Base-by-base conservation (phyloP, 2,888 invertebrate species). In the Orthonychiurus folsomi region DNA sequence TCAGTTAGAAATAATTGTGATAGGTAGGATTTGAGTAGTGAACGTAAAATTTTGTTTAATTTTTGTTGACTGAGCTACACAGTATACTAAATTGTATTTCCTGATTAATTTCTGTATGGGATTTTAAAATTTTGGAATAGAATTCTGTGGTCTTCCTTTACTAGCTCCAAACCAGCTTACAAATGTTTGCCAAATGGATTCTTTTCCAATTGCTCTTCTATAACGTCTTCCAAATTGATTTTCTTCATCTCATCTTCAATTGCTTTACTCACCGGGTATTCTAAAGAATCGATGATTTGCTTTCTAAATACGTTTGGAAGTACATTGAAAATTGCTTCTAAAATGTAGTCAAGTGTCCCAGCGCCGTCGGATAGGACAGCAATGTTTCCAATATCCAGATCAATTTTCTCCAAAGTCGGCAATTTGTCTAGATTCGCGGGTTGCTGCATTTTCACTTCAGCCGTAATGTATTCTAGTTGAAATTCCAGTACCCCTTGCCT, bases 281-380 rank as follows among this genome's bases (percentile, higher is more conserved):
- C 90, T 50, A 91, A 76, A 0, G 89, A 88, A 74, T 89, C 88
- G 84, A 90, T 87, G 64, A 92, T 89, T 78, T 91, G 90, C 75
- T 89, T 89, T 61, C 93, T 82, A 65, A 93, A 78, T 55, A 91
- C 78, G 80, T 93, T 93, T 0, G 92, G 91, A 59, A 92, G 74
- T 56, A 92, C 80, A 76, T 93, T 93, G 0, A 91, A 82, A 2
- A 81, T 82, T 63, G 88, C 85, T 78, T 93, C 93, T 65, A 91
- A 79, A 0, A 86, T 75, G 74, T 91, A 92, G 77, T 93, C 93
- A 20, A 88, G 68, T 0, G 89, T 89, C n/a, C 93, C 91, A 0
- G 90, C 86, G 0, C 93, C 93, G 72, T 89, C 84, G 73, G 87
- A 86, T 24, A 89, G 81, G 3, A 89, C 83, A 77, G 90, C 89